These are phyloP conservation scores for Oasisia sp. DNA, from an alignment of 2,888 invertebrate genomes.

Conservation along the genomic window DNA sequence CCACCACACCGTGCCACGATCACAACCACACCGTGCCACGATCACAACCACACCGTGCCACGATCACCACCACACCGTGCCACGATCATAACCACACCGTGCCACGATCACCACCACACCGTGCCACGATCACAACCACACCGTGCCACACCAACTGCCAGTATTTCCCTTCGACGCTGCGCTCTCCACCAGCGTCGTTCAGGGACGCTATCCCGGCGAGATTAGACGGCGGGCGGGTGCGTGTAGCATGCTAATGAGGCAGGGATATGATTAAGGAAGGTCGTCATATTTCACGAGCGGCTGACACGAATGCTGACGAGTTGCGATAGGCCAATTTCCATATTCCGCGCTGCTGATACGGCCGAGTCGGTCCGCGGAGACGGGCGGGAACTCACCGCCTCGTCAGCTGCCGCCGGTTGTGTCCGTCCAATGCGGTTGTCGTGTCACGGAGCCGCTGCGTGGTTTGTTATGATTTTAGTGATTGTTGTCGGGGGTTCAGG, in stretches of 20 bases:
- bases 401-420: background rate
- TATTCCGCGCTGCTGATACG: constrained; percentile 9
- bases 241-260: background rate
- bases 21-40: too few species aligned
- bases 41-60: too few species aligned
- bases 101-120: too few species aligned
- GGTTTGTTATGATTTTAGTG: too few species aligned
- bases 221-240: background rate
- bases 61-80: too few species aligned
- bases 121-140: too few species aligned
- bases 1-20: too few species aligned
- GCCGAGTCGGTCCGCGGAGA: background rate
- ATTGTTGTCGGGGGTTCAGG: too few species aligned
- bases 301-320: constrained; percentile 17
- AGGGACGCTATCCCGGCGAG: constrained; percentile 3
- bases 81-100: too few species aligned
- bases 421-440: background rate
- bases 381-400: background rate
- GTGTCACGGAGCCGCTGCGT: too few species aligned
- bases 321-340: constrained; percentile 13
- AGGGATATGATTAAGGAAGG: background rate
- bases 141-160: background rate
- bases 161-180: background rate
- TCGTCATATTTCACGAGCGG: constrained; percentile 17
- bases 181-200: background rate